These are phyloP conservation scores for Siniperca chuatsi DNA, from an alignment of 2,113 vertebrate species.

Conservation along the genomic window DNA sequence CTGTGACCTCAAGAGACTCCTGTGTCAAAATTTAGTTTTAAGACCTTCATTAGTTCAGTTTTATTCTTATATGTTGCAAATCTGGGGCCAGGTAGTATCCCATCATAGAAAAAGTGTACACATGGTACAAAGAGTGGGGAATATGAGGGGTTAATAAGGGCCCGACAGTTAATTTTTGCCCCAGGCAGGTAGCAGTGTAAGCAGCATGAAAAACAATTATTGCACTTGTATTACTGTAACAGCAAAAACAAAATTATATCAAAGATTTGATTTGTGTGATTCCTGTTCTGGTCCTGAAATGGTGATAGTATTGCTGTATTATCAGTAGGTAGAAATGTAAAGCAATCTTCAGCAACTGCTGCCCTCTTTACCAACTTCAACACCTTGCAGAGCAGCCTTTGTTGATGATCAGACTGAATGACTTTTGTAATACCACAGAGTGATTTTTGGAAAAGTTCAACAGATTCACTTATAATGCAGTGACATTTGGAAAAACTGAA, in stretches of 20 bases:
- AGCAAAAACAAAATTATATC: not conserved
- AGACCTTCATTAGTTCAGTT: not conserved
- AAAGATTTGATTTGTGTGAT: not conserved
- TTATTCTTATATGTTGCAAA: not conserved
- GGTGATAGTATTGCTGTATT: not conserved
- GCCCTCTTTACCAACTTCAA: not conserved
- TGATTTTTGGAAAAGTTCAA: conserved; percentile 59
- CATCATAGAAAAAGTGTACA: not conserved
- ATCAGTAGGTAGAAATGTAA: not conserved
- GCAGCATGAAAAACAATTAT: not conserved
- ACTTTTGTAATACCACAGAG: conserved; percentile 46
- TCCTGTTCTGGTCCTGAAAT: not conserved
- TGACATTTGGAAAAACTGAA: conserved; percentile 52
- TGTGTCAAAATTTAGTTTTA: not conserved
- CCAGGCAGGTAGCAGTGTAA: not conserved
- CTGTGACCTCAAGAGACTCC: not conserved
- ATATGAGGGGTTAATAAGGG: not conserved
- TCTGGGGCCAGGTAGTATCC: not conserved
- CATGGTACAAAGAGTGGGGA: not conserved
- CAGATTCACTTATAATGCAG: conserved; percentile 49
- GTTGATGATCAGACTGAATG: conserved; percentile 41
- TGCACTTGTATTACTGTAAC: not conserved
- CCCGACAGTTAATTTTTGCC: not conserved
- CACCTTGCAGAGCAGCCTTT: conserved; percentile 38
- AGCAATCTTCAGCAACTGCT: not conserved